Conservation (phyloP, 1,140 invertebrate genomes). For the Druon quercuslanigerum region DNA sequence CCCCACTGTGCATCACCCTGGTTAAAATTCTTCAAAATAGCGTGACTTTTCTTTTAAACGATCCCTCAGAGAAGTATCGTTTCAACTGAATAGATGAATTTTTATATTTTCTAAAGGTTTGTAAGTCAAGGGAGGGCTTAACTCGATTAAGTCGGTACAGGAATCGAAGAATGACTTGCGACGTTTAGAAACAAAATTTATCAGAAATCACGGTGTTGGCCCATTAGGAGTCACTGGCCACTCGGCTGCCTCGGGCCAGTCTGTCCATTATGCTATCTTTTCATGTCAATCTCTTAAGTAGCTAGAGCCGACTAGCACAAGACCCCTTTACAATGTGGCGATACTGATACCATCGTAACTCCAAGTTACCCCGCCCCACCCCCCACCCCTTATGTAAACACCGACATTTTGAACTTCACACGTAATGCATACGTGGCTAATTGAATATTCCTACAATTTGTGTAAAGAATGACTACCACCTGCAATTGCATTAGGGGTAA, state of each 20-base stretch:
- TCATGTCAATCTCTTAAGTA: constrained; percentile 69
- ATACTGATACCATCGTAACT: constrained; percentile 52
- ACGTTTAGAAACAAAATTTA: constrained; percentile 54
- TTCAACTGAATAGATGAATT: background rate
- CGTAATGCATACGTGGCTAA: constrained; percentile 13
- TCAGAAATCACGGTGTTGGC: constrained; percentile 53
- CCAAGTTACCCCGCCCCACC: constrained; percentile 28
- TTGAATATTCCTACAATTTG: constrained; percentile 28
- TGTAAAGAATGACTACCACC: constrained; percentile 15
- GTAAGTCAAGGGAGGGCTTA: constrained; percentile 42
- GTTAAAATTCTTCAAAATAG: too few species aligned
- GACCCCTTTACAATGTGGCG: constrained; percentile 59
- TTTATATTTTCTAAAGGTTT: background rate
- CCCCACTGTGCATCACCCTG: too few species aligned
- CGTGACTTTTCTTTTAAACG: too few species aligned
- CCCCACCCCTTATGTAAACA: constrained; percentile 40
- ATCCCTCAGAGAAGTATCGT: too few species aligned
- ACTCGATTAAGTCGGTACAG: constrained; percentile 60
- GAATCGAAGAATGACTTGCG: constrained; percentile 55
- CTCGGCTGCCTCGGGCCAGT: constrained; percentile 42
- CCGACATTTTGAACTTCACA: constrained; percentile 29
- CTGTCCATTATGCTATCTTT: constrained; percentile 69
- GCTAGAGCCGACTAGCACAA: constrained; percentile 56
- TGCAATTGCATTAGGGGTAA: background rate
- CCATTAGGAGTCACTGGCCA: constrained; percentile 57